phyloP scores from a whole-genome alignment of 2,888 invertebrate species.

The Dasysyrphus tricinctus region DNA sequence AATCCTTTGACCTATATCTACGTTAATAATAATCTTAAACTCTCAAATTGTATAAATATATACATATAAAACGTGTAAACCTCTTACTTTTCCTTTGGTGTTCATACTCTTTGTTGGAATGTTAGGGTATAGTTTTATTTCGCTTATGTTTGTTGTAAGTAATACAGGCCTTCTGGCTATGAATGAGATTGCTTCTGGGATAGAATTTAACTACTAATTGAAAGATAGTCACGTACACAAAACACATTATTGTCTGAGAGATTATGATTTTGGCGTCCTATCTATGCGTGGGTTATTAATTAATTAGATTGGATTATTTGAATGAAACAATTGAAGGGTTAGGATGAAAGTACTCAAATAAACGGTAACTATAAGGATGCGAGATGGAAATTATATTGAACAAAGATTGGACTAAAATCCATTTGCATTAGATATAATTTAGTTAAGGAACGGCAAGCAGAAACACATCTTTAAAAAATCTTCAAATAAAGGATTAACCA shows the following conservation, averaged over 20 bases:
- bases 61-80: neutral
- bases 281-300: constrained; percentile 28
- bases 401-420: too few relatives aligned
- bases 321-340: constrained; percentile 14
- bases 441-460: too few relatives aligned
- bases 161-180: constrained; percentile 9
- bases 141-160: neutral
- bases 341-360: neutral
- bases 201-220: neutral
- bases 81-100: neutral
- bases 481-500: too few relatives aligned
- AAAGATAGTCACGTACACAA: constrained; percentile 36
- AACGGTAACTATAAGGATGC: too few relatives aligned
- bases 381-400: too few relatives aligned
- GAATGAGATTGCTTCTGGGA: constrained; percentile 1
- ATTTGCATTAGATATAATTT: too few relatives aligned
- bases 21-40: constrained; percentile 24
- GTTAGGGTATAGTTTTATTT: constrained; percentile 3
- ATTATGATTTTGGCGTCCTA: constrained; percentile 15
- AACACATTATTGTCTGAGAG: constrained; percentile 14
- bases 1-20: constrained; percentile 12
- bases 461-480: too few relatives aligned
- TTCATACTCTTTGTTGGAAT: neutral
- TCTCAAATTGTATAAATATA: neutral
- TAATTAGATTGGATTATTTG: constrained; percentile 29